Evolutionary conservation across 2,113 vertebrate genomes (phyloP), one percentile per base, ranked within the genome.

Genomic region (Lamprologus ornatipinnis): DNA sequence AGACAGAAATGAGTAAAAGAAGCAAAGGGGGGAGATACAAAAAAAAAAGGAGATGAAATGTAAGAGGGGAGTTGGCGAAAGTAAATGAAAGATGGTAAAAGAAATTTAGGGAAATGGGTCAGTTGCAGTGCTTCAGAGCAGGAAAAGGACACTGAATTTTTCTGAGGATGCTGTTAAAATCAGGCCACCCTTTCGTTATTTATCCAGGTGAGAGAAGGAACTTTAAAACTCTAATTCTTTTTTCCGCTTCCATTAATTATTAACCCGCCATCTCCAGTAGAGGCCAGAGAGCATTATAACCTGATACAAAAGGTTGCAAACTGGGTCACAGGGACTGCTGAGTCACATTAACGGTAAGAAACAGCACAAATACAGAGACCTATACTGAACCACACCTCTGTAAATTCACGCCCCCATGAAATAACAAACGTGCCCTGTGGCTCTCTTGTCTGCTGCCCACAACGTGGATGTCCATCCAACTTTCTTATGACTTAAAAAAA

Each of bases 211-310:
- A 35, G 57, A 90, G n/a, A 51, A 82, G 31, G 80, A 88, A 90
- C 70, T 87, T 91, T 82, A 82, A 89, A 80, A 79, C n/a, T 73
- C 35, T 15, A n/a, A 73, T 86, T 81, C 80, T 54, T 65, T 73
- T 17, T 86, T 88, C 23, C 78, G 8, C 35, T 28, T 45, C 33
- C 51, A 87, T 94, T 57, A 94, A 94, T 91, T 63, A 91, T 94
- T 90, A 86, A 92, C 45, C 8, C 4, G 3, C n/a, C 75, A 21
- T 86, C 65, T 81, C 47, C 33, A 58, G 8, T 11, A 54, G 26
- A 87, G 47, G 57, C 23, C 23, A 17, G 15, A 45, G 49, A 79
- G 42, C 47, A 42, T 8, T 33, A 33, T 33, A 55, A 33, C 19
- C 47, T 7, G 13, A 86, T 82, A 55, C 45, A 80, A 28, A 88